Base-by-base conservation (phyloP, 2,888 invertebrate species). In the Dryobota labecula region DNA sequence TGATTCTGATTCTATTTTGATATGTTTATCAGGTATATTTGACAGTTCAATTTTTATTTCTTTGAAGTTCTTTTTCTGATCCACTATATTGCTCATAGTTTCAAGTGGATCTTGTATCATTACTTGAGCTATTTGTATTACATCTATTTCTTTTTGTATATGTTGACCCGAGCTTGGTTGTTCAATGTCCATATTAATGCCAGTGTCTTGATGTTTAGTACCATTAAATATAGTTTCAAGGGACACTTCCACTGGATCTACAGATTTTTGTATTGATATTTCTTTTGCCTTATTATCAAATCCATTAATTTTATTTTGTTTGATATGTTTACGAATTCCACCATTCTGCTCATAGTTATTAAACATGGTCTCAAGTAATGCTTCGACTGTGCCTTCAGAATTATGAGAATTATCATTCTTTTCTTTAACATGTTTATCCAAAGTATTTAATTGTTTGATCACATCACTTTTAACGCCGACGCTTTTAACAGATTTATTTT, bases 351-450 rank as follows among this genome's bases (percentile, higher is more conserved):
- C 47, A 47, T 11, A 33, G 4, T 47, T 53, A 47, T 66, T 66
- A 41, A 43, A 60, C 8, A 62, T 58, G 5, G 9, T 63, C 53
- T 53, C 38, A 53, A 57, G 49, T 27, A 41, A 56, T 47, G 56
- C 47, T 47, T 70, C 53, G 8, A 60, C 24, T 43, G 43, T 47
- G n/a, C 56, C 76, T 43, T 61, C 15, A 33, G 33, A 18, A 18
- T 47, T 63, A 27, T 27, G 27, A 11, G n/a, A 7, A 33, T 43
- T 51, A 18, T 27, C 4, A n/a, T n/a, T 70, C 0, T 51, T 51
- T 41, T 49, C 38, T 49, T 27, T 30, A 30, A 67, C 18, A 18
- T 65, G 2, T 38, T 47, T 63, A 58, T 58, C 9, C 30, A 38
- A 64, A 64, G 7, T 30, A n/a, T 49, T 51, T n/a, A 41, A 24